Conservation (phyloP, 2,113 vertebrate genomes). For the Vimba vimba region DNA sequence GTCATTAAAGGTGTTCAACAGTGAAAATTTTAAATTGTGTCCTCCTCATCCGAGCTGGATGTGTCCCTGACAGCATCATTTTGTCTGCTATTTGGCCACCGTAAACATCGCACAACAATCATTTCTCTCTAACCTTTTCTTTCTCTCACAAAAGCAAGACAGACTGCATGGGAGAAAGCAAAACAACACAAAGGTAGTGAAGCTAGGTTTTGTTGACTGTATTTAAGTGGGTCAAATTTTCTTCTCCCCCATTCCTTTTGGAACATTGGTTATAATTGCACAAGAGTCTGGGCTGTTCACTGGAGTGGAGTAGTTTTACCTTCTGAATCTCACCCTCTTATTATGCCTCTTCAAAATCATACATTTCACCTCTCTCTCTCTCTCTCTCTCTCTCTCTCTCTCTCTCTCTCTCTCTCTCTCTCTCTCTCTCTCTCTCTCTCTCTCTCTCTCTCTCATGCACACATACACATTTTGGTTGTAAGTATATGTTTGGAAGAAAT, state of each 20-base stretch:
- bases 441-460: neutral
- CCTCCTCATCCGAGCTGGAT: conserved; percentile 84
- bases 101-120: conserved; percentile 90
- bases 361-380: conserved; percentile 22
- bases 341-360: conserved; percentile 40
- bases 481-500: conserved; percentile 26
- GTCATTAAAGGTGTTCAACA: conserved; percentile 98
- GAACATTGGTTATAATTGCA: conserved; percentile 80
- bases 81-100: conserved; percentile 88
- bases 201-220: conserved; percentile 72
- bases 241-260: conserved; percentile 64
- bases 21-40: conserved; percentile 96
- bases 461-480: neutral
- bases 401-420: neutral
- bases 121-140: conserved; percentile 80
- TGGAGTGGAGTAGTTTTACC: conserved; percentile 42
- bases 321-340: conserved; percentile 14
- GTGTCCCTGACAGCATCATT: conserved; percentile 98
- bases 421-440: too few relatives aligned
- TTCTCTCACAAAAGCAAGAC: conserved; percentile 62
- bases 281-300: conserved; percentile 35
- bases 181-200: conserved; percentile 60
- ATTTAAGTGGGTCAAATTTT: conserved; percentile 81
- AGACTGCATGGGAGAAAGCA: conserved; percentile 55
- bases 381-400: neutral